These are phyloP conservation scores for Lacerta viridis DNA, from an alignment of 2,797 vertebrate genomes.

Conservation along the genomic window DNA sequence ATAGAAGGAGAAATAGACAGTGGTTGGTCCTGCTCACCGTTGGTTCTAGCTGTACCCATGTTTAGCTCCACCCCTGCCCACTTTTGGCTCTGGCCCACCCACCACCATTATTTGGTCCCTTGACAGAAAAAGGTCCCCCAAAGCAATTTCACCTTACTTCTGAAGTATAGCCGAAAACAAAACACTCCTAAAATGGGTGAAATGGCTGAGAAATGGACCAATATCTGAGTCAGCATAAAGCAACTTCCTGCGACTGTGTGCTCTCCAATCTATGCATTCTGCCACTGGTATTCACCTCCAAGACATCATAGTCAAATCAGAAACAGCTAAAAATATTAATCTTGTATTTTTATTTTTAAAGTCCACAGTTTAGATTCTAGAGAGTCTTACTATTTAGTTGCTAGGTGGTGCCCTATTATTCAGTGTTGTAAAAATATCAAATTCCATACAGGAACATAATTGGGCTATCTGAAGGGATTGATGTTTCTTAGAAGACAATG, in stretches of 20 bases:
- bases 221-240: not conserved
- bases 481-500: slow-evolving; percentile 66
- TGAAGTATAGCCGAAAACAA: too few species aligned
- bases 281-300: not conserved
- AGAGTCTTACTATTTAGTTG: slow-evolving; percentile 39
- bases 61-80: too few species aligned
- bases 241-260: not conserved
- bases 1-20: too few species aligned
- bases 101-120: too few species aligned
- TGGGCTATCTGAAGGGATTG: slow-evolving; percentile 62
- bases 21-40: too few species aligned
- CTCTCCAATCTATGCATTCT: not conserved
- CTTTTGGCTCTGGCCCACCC: too few species aligned
- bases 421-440: slow-evolving; percentile 55
- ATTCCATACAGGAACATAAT: slow-evolving; percentile 62
- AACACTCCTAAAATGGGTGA: too few species aligned
- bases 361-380: slow-evolving; percentile 31
- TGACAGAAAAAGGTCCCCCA: too few species aligned
- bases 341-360: not conserved
- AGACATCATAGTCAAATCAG: slow-evolving; percentile 21
- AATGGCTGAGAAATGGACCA: not conserved
- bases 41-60: too few species aligned
- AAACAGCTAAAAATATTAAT: slow-evolving; percentile 9
- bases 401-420: slow-evolving; percentile 33
- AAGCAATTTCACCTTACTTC: too few species aligned